Evolutionary conservation across 2,797 vertebrate species (phyloP).

Genomic region (Vireo griseus): DNA sequence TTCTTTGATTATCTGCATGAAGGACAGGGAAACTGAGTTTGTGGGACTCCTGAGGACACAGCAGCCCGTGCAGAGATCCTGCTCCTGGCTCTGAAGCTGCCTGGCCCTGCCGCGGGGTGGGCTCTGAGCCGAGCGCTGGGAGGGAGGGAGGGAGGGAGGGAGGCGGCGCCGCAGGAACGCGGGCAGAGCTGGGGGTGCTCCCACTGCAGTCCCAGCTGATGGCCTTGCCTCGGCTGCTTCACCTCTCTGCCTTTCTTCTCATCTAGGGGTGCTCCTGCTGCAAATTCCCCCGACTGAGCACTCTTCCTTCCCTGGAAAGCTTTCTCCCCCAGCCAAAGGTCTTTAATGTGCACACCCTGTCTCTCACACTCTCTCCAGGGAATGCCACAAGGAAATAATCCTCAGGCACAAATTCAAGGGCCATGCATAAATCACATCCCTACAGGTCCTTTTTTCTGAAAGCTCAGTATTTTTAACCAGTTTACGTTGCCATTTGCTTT

Average conservation of each 20-base stretch:
- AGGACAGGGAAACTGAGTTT: neutral
- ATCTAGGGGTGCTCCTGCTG: neutral
- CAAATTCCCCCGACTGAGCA: neutral
- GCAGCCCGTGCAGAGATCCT: neutral
- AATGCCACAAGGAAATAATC: neutral
- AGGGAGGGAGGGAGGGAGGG: neutral
- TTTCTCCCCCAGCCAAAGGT: neutral
- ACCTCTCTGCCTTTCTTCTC: neutral
- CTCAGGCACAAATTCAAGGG: neutral
- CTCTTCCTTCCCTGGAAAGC: neutral
- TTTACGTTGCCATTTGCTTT: neutral
- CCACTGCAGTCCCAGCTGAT: neutral
- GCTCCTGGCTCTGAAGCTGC: neutral
- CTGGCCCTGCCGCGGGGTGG: rapidly evolving
- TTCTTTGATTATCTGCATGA: neutral
- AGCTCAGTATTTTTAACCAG: neutral
- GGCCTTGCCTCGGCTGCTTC: neutral
- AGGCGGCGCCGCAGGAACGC: neutral
- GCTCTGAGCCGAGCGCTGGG: neutral
- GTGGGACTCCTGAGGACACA: neutral
- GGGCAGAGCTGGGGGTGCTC: neutral
- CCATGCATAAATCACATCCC: neutral
- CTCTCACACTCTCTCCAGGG: neutral
- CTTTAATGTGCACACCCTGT: neutral
- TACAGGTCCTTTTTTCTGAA: neutral